Evolutionary conservation across 2,113 vertebrate species (phyloP).

Genomic region (Otis tarda): DNA sequence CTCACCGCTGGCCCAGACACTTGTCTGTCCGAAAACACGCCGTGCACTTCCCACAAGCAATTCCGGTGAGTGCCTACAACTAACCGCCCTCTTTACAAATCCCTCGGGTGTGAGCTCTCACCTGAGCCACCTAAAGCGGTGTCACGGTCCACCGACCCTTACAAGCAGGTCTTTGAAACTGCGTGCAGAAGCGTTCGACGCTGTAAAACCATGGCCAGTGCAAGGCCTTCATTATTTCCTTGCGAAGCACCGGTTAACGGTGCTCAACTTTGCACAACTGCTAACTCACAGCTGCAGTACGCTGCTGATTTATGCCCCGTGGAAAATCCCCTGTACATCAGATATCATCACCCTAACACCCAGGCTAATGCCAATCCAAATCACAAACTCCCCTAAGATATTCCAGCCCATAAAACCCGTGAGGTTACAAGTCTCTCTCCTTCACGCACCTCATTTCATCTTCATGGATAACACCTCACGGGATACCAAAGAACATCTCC

Average conservation of each 20-base stretch:
- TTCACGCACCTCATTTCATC: not conserved
- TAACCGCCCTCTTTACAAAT: not conserved
- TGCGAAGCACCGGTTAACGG: no score
- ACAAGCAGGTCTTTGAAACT: not conserved
- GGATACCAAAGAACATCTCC: fast-evolving
- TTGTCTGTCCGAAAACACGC: fast-evolving
- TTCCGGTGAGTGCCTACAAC: not conserved
- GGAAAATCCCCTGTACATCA: not conserved
- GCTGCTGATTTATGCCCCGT: not conserved
- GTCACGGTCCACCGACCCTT: no score
- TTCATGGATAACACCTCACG: fast-evolving
- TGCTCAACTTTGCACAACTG: not conserved
- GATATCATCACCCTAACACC: not conserved
- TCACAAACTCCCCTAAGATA: not conserved
- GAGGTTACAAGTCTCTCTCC: not conserved
- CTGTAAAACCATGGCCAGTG: not conserved
- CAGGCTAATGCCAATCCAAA: not conserved
- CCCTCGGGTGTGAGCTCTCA: not conserved
- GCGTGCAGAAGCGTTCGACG: not conserved
- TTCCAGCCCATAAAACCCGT: not conserved
- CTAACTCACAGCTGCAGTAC: not conserved
- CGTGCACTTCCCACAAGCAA: fast-evolving
- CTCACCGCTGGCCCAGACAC: not conserved
- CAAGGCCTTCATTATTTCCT: not conserved
- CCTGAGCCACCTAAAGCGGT: not conserved